These are phyloP conservation scores for Oscheius sp. DNA, from an alignment of 2,888 invertebrate genomes.

Conservation along the genomic window DNA sequence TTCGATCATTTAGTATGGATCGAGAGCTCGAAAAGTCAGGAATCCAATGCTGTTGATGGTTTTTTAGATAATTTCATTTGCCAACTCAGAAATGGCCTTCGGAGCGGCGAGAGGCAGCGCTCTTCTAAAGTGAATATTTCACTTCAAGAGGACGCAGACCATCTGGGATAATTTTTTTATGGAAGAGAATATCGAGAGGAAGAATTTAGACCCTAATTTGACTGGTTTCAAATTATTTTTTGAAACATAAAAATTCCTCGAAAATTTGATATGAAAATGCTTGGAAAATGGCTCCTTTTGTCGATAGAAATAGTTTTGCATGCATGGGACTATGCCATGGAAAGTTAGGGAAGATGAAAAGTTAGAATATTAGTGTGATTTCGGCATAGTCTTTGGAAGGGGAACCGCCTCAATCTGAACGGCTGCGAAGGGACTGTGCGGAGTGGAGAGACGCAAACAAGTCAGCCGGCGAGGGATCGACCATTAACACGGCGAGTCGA, in stretches of 20 bases:
- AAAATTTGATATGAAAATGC: slow-evolving; percentile 13
- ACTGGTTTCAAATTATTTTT: background rate
- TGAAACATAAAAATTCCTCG: background rate
- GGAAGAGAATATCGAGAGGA: too few relatives aligned
- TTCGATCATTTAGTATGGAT: too few relatives aligned
- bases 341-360: background rate
- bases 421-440: slow-evolving; percentile 9
- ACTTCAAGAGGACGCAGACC: too few relatives aligned
- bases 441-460: slow-evolving; percentile 32
- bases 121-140: too few relatives aligned
- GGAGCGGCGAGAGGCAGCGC: too few relatives aligned
- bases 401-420: slow-evolving; percentile 35
- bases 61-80: too few relatives aligned
- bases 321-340: background rate
- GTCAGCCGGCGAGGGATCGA: slow-evolving; percentile 17
- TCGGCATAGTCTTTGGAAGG: slow-evolving; percentile 31
- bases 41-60: too few relatives aligned
- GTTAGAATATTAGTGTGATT: slow-evolving; percentile 31
- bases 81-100: too few relatives aligned
- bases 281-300: background rate
- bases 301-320: background rate
- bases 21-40: too few relatives aligned
- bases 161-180: too few relatives aligned
- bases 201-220: too few relatives aligned
- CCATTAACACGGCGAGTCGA: background rate